Evolutionary conservation across 2,113 vertebrate genomes (phyloP).

Genomic region (Melierax canorus): DNA sequence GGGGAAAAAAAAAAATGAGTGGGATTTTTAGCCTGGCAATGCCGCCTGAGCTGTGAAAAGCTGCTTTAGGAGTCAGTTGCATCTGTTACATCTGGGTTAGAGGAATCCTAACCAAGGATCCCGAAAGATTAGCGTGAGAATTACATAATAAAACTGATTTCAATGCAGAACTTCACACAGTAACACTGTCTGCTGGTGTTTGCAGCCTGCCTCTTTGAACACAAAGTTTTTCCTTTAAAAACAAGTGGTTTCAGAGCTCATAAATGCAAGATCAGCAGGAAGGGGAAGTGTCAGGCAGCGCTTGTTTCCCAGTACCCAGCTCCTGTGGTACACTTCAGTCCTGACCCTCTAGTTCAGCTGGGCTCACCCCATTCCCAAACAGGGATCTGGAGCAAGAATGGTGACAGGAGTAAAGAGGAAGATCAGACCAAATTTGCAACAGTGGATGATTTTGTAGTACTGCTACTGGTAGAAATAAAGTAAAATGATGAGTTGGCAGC

Average conservation of each 20-base stretch:
- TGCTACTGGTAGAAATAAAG: not conserved
- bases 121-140: not conserved
- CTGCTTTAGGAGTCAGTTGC: not conserved
- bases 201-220: not conserved
- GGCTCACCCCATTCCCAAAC: not conserved
- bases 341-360: not conserved
- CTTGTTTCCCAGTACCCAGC: not conserved
- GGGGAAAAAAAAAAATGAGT: not conserved
- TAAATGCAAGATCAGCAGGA: not conserved
- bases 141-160: not conserved
- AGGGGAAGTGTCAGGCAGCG: not conserved
- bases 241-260: not conserved
- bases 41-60: slow-evolving; percentile 17
- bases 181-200: not conserved
- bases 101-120: not conserved
- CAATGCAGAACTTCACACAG: not conserved
- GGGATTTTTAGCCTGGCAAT: not conserved
- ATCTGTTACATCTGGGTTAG: not conserved
- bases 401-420: not conserved
- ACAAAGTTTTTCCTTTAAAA: not conserved
- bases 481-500: not conserved
- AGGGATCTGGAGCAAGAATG: not conserved
- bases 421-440: not conserved
- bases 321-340: not conserved
- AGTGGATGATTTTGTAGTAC: not conserved